Conservation (phyloP, 2,113 vertebrate species). For the Anseranas semipalmata region DNA sequence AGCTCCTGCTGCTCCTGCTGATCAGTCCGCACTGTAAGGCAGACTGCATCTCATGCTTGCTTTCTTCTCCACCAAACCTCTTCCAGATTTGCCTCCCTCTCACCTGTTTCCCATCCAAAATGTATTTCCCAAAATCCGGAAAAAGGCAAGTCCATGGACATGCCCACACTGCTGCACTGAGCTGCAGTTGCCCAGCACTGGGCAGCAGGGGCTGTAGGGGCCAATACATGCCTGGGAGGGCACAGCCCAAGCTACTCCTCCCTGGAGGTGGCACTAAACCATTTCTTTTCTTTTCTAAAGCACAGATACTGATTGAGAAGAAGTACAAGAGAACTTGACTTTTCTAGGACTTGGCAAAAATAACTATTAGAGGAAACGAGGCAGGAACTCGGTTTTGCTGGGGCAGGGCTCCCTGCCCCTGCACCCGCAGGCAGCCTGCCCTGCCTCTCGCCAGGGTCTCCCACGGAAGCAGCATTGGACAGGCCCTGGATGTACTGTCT, state of each 20-base stretch:
- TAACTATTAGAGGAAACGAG: not conserved
- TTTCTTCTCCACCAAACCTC: not conserved
- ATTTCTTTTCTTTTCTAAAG: not conserved
- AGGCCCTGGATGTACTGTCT: not conserved
- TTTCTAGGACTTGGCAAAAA: not conserved
- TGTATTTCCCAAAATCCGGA: not conserved
- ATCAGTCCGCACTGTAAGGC: not conserved
- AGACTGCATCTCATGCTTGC: not conserved
- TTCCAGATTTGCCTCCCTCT: not conserved
- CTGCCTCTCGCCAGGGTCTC: not conserved
- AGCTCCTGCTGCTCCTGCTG: not conserved
- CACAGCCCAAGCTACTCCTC: not conserved
- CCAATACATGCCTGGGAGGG: not conserved
- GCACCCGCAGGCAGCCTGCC: not conserved
- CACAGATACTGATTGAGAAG: not conserved
- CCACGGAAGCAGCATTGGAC: not conserved
- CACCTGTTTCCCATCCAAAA: not conserved
- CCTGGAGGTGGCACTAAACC: not conserved
- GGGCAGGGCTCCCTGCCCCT: not conserved
- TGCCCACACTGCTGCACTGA: not conserved
- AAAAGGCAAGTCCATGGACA: not conserved
- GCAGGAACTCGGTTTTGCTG: not conserved
- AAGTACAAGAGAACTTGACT: not conserved
- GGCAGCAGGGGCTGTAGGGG: not conserved
- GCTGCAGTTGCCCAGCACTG: not conserved